phyloP scores from a whole-genome alignment of 35 echinoderm and acorn worm genomes.

The Lytechinus pictus region DNA sequence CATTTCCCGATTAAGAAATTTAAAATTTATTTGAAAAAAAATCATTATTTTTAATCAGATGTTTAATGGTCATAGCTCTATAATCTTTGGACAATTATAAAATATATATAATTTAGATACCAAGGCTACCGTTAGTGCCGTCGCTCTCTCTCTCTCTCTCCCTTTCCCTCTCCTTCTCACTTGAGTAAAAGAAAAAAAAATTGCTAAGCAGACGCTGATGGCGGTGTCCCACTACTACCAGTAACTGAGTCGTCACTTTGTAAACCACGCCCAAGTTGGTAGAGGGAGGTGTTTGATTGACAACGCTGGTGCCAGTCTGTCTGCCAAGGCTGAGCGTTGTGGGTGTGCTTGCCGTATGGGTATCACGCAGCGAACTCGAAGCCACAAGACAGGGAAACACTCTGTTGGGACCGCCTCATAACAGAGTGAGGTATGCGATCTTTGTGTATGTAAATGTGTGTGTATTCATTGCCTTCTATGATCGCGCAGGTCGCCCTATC shows the following conservation, averaged over 20 bases:
- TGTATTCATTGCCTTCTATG: not conserved
- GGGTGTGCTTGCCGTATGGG: constrained; percentile 16
- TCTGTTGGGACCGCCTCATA: constrained; percentile 16
- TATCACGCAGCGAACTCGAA: constrained; percentile 27
- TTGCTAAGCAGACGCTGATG: not conserved
- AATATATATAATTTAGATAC: too few species aligned
- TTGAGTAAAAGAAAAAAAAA: too few species aligned
- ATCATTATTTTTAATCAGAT: too few species aligned
- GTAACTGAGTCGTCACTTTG: not conserved
- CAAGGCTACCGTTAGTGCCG: too few species aligned
- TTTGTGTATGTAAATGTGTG: constrained; percentile 8
- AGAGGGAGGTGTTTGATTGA: constrained; percentile 33
- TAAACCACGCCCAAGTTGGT: constrained; percentile 34
- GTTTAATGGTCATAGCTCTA: too few species aligned
- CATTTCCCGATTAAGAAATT: too few species aligned
- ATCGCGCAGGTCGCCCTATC: not conserved
- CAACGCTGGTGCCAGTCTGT: constrained; percentile 42
- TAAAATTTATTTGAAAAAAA: too few species aligned
- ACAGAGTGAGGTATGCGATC: not conserved
- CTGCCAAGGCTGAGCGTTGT: constrained; percentile 22
- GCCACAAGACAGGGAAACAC: constrained; percentile 4
- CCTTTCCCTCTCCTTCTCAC: too few species aligned
- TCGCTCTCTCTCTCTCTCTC: too few species aligned
- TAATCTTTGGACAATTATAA: too few species aligned
- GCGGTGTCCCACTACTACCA: not conserved